These are phyloP conservation scores for Caradrina clavipalpis DNA, from an alignment of 2,888 invertebrate species.

Conservation along the genomic window DNA sequence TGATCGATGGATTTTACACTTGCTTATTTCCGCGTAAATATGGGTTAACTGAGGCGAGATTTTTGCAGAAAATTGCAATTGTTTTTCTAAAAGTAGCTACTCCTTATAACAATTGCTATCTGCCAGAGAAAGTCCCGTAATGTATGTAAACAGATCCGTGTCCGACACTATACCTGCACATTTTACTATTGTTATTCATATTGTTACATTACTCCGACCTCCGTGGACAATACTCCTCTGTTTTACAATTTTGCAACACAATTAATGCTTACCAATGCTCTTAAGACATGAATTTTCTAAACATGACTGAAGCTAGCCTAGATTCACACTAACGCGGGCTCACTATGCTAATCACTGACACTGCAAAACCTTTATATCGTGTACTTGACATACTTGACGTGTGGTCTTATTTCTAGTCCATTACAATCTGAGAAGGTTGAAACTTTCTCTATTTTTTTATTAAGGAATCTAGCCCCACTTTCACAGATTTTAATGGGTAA, in stretches of 20 bases:
- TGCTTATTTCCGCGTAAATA: neutral
- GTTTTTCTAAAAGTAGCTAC: too few species aligned
- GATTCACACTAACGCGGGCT: neutral
- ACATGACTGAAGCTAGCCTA: conserved; percentile 7
- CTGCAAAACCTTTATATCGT: conserved; percentile 36
- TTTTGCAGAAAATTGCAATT: too few species aligned
- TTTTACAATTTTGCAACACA: too few species aligned
- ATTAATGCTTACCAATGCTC: neutral
- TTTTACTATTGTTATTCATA: neutral
- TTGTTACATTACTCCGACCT: neutral
- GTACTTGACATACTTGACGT: conserved; percentile 36
- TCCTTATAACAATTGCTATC: too few species aligned
- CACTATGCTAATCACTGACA: conserved; percentile 16
- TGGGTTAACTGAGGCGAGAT: too few species aligned
- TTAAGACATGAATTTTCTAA: conserved; percentile 1
- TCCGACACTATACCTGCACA: neutral
- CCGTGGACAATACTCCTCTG: neutral
- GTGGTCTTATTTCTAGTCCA: conserved; percentile 26
- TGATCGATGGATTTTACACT: neutral
- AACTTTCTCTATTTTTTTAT: conserved; percentile 34
- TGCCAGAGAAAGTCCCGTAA: too few species aligned
- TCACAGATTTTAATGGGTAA: conserved; percentile 5
- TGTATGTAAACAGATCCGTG: too few species aligned
- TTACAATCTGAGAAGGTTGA: conserved; percentile 15
- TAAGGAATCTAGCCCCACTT: conserved; percentile 3